Percentiles rank a stretch among this genome's conserved stretches.
Conservation (phyloP, 2,888 invertebrate species). For the Ophioninae sp. region DNA sequence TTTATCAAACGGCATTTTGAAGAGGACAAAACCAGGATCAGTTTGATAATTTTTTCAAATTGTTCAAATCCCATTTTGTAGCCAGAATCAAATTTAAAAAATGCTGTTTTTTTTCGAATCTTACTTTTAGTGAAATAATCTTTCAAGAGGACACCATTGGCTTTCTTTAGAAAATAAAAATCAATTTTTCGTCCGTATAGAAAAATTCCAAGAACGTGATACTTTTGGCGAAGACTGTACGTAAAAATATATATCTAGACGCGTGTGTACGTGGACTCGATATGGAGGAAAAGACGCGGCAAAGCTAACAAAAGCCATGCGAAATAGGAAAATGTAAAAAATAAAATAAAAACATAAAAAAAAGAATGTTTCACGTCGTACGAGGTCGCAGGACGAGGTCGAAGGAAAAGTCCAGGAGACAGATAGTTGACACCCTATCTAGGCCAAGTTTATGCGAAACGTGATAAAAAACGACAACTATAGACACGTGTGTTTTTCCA, state of each 20-base stretch:
- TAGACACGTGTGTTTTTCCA: conserved; percentile 37
- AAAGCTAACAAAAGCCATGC: conserved; percentile 31
- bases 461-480: conserved; percentile 24
- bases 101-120: no score
- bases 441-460: conserved; percentile 65
- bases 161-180: no score
- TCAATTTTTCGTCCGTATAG: no score
- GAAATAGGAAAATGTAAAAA: conserved; percentile 43
- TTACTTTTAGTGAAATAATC: no score
- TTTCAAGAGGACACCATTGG: no score
- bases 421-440: conserved; percentile 35
- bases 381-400: conserved; percentile 13
- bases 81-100: no score
- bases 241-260: background rate
- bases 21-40: no score
- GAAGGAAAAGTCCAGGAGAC: conserved; percentile 39
- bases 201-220: no score
- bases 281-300: conserved; percentile 30
- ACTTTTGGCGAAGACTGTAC: background rate
- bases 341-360: background rate
- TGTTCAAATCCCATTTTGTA: no score
- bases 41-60: no score
- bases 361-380: background rate
- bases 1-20: background rate
- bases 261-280: background rate